phyloP scores from a whole-genome alignment of 2,888 invertebrate species.

The Torymus aiolomorphi region DNA sequence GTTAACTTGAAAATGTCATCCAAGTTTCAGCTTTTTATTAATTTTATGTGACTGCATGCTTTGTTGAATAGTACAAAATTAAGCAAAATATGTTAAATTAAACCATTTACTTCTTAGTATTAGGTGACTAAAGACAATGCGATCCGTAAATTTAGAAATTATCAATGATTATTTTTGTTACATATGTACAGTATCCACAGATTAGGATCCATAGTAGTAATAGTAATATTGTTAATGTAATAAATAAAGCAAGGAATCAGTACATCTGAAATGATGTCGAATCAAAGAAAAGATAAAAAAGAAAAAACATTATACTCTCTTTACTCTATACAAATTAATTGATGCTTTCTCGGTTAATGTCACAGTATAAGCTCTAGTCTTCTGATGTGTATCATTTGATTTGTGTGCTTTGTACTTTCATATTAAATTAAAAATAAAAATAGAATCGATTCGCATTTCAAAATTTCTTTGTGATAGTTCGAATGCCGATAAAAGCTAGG shows the following conservation, averaged over 20 bases:
- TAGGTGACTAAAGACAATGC: slow-evolving; percentile 25
- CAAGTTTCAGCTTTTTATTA: slow-evolving; percentile 34
- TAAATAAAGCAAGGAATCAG: slow-evolving; percentile 41
- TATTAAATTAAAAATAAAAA: slow-evolving; percentile 10
- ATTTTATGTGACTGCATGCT: slow-evolving; percentile 43
- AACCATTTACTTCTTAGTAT: slow-evolving; percentile 1
- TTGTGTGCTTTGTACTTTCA: slow-evolving; percentile 53
- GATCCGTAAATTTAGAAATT: slow-evolving; percentile 34
- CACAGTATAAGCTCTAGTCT: slow-evolving; percentile 37
- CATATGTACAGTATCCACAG: slow-evolving; percentile 49
- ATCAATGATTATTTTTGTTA: slow-evolving; percentile 48
- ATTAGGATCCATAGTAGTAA: slow-evolving; percentile 23
- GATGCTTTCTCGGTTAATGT: slow-evolving; percentile 19
- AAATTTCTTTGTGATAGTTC: not conserved
- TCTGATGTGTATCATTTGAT: slow-evolving; percentile 46
- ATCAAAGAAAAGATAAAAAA: slow-evolving; percentile 19
- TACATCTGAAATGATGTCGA: slow-evolving; percentile 15
- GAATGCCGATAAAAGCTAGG: not conserved
- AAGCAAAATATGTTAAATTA: slow-evolving; percentile 49
- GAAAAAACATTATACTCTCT: not conserved
- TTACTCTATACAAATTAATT: slow-evolving; percentile 18
- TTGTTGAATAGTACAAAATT: slow-evolving; percentile 53
- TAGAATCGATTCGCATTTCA: slow-evolving; percentile 3
- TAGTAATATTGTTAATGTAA: slow-evolving; percentile 32
- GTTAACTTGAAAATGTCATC: slow-evolving; percentile 47